Base-by-base conservation (phyloP, 2,797 vertebrate genomes). In the Hippocampus kuda region DNA sequence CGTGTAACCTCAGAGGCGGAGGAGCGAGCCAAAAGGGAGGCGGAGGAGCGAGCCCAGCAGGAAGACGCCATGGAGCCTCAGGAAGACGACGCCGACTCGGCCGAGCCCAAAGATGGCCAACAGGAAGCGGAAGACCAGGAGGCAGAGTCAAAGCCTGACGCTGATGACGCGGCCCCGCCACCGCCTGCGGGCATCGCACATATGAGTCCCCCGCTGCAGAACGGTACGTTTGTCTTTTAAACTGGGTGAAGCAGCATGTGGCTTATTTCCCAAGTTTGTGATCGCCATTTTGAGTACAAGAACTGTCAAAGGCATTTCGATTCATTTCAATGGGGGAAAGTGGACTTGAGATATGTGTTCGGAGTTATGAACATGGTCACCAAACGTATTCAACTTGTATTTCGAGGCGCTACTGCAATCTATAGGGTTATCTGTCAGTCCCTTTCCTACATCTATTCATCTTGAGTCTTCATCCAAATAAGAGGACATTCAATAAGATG, bases 1-100 rank as follows among this genome's bases (percentile, higher is more conserved):
- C 60, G 1, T 61, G 71, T 16, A 57, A 81, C 77, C 67, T 74
- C 75, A 87, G 90, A 90, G 86, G 88, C 89, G 1, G 95, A 98
- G 83, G 97, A 99, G 85, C 77, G 87, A 76, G 86, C 85, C 60
- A 87, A 85, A 78, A 89, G 65, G 66, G 88, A 90, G 61, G 82
- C 75, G 0, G 88, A 90, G 71, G 88, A 90, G 73, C 72, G 1
- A 67, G 83, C 78, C 67, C 75, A 87, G 75, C 86, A 84, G 82
- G 89, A 91, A 68, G 87, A 87, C 1, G 82, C 91, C 1, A 92
- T 90, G 78, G 92, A 90, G 76, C 87, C 86, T 11, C 89, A 89
- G 71, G 85, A 83, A 69, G 83, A 41, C 78, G 76, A 83, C 30
- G 67, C 65, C 24, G 86, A 85, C 60, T 16, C 79, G 11, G 69